Percentiles rank a stretch among this genome's conserved stretches.
Evolutionary conservation across 2,888 invertebrate species (phyloP).

Genomic region (Agrochola macilenta): DNA sequence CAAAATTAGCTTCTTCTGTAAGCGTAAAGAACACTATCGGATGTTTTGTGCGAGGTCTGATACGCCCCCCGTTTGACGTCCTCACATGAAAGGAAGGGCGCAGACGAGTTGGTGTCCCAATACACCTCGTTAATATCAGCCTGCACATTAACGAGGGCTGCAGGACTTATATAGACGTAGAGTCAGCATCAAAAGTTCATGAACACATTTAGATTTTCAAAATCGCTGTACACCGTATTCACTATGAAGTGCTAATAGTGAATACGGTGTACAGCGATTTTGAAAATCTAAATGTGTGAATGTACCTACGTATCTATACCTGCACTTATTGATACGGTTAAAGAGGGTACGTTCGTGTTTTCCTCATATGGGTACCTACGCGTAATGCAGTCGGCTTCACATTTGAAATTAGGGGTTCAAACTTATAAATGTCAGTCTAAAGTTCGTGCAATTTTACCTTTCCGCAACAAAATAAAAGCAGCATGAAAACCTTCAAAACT

Average conservation of each 20-base stretch:
- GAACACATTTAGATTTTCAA: no score
- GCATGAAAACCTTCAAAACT: constrained; percentile 16
- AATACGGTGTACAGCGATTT: no score
- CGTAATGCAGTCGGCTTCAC: constrained; percentile 21
- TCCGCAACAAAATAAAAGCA: constrained; percentile 16
- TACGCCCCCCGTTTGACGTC: constrained; percentile 84
- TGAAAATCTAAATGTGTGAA: no score
- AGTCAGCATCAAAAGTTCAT: no score
- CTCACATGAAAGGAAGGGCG: constrained; percentile 82
- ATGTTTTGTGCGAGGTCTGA: constrained; percentile 86
- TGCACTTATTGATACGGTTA: constrained; percentile 50
- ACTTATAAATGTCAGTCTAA: constrained; percentile 42
- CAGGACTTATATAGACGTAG: constrained; percentile 10
- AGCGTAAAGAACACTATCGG: constrained; percentile 89
- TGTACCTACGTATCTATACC: constrained; percentile 19
- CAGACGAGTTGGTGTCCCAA: constrained; percentile 74
- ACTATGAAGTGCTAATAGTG: no score
- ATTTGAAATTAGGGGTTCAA: constrained; percentile 49
- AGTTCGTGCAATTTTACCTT: constrained; percentile 27
- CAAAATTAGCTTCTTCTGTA: constrained; percentile 90
- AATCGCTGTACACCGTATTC: no score
- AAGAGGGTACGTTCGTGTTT: constrained; percentile 23
- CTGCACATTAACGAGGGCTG: constrained; percentile 54
- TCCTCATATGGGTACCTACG: constrained; percentile 1
- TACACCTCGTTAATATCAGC: constrained; percentile 75